Evolutionary conservation across 2,797 vertebrate genomes (phyloP).

Genomic region (Huso huso): DNA sequence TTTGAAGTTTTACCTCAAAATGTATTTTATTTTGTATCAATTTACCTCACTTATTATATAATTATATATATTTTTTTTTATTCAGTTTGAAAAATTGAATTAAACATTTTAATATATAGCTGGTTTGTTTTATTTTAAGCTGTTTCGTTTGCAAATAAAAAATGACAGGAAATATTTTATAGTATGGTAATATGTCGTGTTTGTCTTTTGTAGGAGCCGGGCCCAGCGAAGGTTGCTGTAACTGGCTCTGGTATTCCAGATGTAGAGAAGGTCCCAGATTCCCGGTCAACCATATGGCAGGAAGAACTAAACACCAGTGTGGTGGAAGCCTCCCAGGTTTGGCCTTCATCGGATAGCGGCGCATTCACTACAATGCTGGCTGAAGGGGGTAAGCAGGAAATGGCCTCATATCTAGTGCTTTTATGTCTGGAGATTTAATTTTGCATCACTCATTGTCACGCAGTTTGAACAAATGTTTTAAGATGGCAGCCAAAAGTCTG

Average conservation of each 20-base stretch:
- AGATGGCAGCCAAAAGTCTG: too few species aligned
- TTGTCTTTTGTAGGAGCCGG: constrained; percentile 51
- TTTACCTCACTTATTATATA: too few species aligned
- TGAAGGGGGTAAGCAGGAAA: constrained; percentile 43
- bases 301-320: constrained; percentile 69
- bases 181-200: too few species aligned
- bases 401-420: background rate
- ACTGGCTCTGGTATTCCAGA: constrained; percentile 67
- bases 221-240: constrained; percentile 69
- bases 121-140: background rate
- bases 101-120: too few species aligned
- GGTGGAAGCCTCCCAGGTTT: constrained; percentile 50
- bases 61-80: background rate
- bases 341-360: constrained; percentile 50
- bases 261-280: constrained; percentile 62
- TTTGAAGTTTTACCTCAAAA: too few species aligned
- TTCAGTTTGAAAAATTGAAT: background rate
- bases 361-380: constrained; percentile 40
- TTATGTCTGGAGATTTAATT: background rate
- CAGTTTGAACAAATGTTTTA: background rate
- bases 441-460: background rate
- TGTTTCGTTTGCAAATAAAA: background rate
- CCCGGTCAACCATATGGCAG: constrained; percentile 72
- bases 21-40: too few species aligned
- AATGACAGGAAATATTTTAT: background rate